These are phyloP conservation scores for Exephanes ischioxanthus DNA, from an alignment of 2,888 invertebrate species.

Conservation along the genomic window DNA sequence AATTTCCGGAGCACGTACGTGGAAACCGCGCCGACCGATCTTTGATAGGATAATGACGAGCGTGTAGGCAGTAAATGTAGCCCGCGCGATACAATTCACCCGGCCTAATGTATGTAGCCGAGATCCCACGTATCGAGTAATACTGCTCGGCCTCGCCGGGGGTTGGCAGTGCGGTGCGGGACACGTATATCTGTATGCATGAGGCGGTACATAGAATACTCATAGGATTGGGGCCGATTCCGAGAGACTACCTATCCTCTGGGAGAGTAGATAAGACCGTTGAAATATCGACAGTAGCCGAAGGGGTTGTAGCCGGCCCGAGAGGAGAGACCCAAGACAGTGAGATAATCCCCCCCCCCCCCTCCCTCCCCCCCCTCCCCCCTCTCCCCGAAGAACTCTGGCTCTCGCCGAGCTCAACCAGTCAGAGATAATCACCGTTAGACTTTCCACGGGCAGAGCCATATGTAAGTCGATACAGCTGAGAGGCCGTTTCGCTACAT, in stretches of 20 bases:
- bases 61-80: constrained; percentile 6
- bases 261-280: constrained; percentile 81
- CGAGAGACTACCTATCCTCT: constrained; percentile 75
- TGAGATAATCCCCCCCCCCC: constrained; percentile 77
- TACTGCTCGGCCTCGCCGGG: not conserved
- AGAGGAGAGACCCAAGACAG: constrained; percentile 69
- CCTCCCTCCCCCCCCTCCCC: too few species aligned
- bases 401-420: constrained; percentile 79
- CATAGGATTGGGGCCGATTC: constrained; percentile 69
- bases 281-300: constrained; percentile 82
- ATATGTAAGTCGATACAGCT: constrained; percentile 58
- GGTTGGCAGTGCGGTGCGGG: not conserved
- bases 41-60: constrained; percentile 46
- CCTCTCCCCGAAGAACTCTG: constrained; percentile 75
- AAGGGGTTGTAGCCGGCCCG: constrained; percentile 71
- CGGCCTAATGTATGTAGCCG: not conserved
- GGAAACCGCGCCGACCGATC: not conserved
- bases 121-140: constrained; percentile 31
- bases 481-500: constrained; percentile 3
- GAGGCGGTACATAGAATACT: constrained; percentile 71
- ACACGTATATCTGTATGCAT: constrained; percentile 61
- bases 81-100: constrained; percentile 8
- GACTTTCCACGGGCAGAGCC: constrained; percentile 68
- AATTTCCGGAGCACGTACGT: not conserved
- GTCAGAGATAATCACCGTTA: constrained; percentile 82